A percentile compares a stretch with the other conserved stretches of the same genome.
Conservation (phyloP, 2,888 invertebrate species). For the Pharmacophagus antenor region DNA sequence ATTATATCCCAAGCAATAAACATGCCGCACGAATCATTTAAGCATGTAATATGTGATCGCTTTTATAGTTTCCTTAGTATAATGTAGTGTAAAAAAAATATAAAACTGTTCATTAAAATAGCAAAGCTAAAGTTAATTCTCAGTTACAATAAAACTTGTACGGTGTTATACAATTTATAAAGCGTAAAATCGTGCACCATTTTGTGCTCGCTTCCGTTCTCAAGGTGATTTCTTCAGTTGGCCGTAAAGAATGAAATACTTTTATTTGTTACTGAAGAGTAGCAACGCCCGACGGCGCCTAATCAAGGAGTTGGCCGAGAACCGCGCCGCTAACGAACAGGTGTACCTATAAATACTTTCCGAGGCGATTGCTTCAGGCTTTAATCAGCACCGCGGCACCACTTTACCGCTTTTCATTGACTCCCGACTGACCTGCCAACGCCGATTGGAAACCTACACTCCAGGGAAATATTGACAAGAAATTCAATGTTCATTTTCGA, state of each 20-base stretch:
- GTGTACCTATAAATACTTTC: slow-evolving; percentile 81
- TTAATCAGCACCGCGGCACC: slow-evolving; percentile 78
- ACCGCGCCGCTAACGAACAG: slow-evolving; percentile 78
- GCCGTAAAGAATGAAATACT: slow-evolving; percentile 63
- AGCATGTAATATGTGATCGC: not conserved
- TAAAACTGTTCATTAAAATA: slow-evolving; percentile 8
- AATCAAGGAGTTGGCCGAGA: slow-evolving; percentile 79
- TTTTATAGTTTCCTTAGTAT: not conserved
- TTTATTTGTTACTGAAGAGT: slow-evolving; percentile 73
- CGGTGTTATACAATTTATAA: slow-evolving; percentile 20
- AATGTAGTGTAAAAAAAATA: not conserved
- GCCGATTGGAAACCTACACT: slow-evolving; percentile 75
- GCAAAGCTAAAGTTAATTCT: slow-evolving; percentile 1
- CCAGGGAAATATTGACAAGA: slow-evolving; percentile 62
- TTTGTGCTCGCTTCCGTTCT: slow-evolving; percentile 17
- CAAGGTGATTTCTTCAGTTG: slow-evolving; percentile 55
- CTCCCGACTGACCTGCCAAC: slow-evolving; percentile 71
- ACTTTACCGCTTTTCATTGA: slow-evolving; percentile 79
- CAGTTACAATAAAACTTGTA: slow-evolving; percentile 16
- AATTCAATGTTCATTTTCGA: slow-evolving; percentile 61
- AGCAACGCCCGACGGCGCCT: slow-evolving; percentile 76
- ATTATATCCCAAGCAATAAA: not conserved
- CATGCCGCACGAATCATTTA: not conserved
- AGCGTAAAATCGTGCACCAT: slow-evolving; percentile 19
- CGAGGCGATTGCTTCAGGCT: slow-evolving; percentile 78